phyloP scores from a whole-genome alignment of 2,113 vertebrate species.

The Deroptyus accipitrinus region DNA sequence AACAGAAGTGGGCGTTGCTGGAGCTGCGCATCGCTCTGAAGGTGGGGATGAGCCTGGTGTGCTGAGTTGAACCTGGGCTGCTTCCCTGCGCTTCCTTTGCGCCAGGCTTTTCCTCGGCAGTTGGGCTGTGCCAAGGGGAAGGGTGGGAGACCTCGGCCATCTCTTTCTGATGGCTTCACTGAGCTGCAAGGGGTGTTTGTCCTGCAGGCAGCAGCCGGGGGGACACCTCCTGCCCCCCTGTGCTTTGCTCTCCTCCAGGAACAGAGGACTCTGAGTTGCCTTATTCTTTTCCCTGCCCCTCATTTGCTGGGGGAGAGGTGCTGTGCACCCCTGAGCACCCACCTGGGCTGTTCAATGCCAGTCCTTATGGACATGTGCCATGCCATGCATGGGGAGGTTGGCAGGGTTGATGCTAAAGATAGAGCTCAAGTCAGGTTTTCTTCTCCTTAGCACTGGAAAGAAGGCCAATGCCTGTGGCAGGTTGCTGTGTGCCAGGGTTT shows the following conservation, averaged over 20 bases:
- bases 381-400: accelerated
- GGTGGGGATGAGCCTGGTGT: accelerated
- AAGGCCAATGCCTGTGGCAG: neutral
- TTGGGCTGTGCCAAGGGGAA: accelerated
- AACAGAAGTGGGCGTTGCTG: accelerated
- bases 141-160: accelerated
- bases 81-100: accelerated
- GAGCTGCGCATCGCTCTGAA: neutral
- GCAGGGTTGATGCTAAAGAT: neutral
- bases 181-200: neutral
- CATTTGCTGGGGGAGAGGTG: neutral
- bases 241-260: neutral
- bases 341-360: accelerated
- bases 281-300: accelerated
- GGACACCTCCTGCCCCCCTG: accelerated
- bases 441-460: neutral
- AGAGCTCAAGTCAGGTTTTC: neutral
- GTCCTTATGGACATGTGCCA: accelerated
- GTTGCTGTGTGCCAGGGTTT: accelerated
- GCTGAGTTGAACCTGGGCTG: neutral
- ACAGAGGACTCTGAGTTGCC: neutral
- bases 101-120: neutral
- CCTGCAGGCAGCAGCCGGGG: neutral
- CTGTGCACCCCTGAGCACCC: neutral
- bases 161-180: accelerated